These are phyloP conservation scores for Seriola rivoliana DNA, from an alignment of 2,113 vertebrate species.

Conservation along the genomic window DNA sequence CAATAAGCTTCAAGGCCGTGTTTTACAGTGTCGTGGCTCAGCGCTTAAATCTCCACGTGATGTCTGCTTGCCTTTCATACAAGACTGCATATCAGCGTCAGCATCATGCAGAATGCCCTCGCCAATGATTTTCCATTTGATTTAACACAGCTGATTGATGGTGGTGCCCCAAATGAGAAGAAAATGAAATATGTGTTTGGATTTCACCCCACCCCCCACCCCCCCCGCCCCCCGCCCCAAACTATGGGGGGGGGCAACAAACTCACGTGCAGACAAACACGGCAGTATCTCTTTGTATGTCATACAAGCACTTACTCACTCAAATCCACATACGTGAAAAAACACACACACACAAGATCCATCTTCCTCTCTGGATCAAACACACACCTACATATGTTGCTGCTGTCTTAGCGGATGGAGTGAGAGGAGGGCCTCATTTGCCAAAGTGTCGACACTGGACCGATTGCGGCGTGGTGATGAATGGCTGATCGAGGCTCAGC, in stretches of 20 bases:
- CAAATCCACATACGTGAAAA: background rate
- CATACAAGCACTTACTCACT: constrained; percentile 7
- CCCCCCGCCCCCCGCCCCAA: background rate
- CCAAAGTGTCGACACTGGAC: constrained; percentile 72
- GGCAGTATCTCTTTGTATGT: constrained; percentile 40
- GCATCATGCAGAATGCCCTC: constrained; percentile 49
- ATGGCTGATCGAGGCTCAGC: constrained; percentile 71
- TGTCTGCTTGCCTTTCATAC: constrained; percentile 58
- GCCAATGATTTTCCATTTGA: constrained; percentile 65
- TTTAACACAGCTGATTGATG: constrained; percentile 74
- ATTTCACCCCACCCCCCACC: too few relatives aligned
- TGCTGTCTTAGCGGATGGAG: constrained; percentile 68
- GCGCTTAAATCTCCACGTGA: constrained; percentile 52
- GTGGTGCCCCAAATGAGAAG: constrained; percentile 43
- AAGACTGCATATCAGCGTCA: constrained; percentile 44
- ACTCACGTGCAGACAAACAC: constrained; percentile 30
- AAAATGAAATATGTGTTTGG: constrained; percentile 65
- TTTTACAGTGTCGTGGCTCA: constrained; percentile 45
- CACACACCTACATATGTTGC: constrained; percentile 61
- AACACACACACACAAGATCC: constrained; percentile 2
- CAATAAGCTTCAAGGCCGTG: constrained; percentile 46
- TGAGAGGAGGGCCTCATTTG: constrained; percentile 76
- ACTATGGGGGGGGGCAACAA: background rate
- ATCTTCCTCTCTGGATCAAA: constrained; percentile 30
- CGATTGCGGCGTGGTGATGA: constrained; percentile 81